Percentiles rank a stretch among this genome's conserved stretches.
Evolutionary conservation across 2,113 vertebrate genomes (phyloP).

Genomic region (Epinephelus lanceolatus): DNA sequence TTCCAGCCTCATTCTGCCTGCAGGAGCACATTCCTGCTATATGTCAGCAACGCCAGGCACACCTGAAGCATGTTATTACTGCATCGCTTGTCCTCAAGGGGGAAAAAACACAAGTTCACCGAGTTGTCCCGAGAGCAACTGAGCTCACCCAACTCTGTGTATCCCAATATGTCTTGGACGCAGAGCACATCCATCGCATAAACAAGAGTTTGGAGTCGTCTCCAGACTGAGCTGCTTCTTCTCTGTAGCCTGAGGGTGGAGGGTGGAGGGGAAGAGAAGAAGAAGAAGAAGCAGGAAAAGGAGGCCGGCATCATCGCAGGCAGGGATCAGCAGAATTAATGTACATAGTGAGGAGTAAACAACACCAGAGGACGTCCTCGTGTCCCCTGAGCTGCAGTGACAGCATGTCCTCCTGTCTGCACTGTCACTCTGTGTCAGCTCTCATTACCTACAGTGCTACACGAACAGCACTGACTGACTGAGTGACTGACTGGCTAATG

Average conservation of each 20-base stretch:
- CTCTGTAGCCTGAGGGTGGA: background rate
- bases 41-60: conserved; percentile 39
- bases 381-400: conserved; percentile 58
- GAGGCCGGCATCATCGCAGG: background rate
- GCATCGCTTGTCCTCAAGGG: conserved; percentile 17
- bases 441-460: conserved; percentile 69
- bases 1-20: conserved; percentile 37
- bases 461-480: conserved; percentile 32
- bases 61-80: conserved; percentile 74
- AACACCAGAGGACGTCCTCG: conserved; percentile 70
- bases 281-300: background rate
- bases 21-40: conserved; percentile 66
- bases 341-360: conserved; percentile 68
- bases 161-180: conserved; percentile 17
- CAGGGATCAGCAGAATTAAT: conserved; percentile 47
- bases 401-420: conserved; percentile 73
- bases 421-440: conserved; percentile 71
- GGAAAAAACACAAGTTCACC: conserved; percentile 26
- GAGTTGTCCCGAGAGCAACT: conserved; percentile 40
- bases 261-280: too few species aligned
- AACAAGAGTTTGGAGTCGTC: conserved; percentile 39
- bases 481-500: conserved; percentile 47
- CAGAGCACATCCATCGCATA: conserved; percentile 22
- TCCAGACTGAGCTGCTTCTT: conserved; percentile 24
- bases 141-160: conserved; percentile 27